phyloP scores from a whole-genome alignment of 2,797 vertebrate species.

The Linurgus olivaceus region DNA sequence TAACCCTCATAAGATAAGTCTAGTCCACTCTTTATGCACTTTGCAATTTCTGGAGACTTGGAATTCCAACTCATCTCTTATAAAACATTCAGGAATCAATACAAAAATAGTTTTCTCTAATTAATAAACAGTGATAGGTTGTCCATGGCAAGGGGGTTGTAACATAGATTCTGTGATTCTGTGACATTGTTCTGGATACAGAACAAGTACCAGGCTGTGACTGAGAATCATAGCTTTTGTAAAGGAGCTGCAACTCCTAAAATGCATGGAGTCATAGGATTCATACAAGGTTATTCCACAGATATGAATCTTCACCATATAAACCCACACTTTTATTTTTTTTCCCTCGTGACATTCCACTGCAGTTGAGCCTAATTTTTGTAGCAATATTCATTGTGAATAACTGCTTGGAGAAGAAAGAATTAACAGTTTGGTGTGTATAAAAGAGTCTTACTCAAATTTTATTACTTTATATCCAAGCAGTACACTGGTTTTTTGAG shows the following conservation, averaged over 20 bases:
- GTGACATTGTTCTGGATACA: not conserved
- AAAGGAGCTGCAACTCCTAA: not conserved
- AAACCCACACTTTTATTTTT: not conserved
- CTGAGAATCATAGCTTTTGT: not conserved
- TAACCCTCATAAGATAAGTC: not conserved
- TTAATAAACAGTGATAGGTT: not conserved
- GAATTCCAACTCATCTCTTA: not conserved
- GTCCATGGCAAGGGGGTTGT: no score
- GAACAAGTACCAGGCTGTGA: not conserved
- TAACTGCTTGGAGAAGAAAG: not conserved
- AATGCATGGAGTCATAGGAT: not conserved
- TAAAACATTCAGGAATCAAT: not conserved
- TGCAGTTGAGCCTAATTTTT: not conserved
- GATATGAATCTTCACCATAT: not conserved
- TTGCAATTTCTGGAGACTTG: not conserved
- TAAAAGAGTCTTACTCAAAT: not conserved
- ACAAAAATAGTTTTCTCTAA: not conserved
- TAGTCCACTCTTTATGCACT: not conserved
- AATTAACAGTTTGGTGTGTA: not conserved
- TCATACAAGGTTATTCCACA: not conserved
- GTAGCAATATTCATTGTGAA: not conserved
- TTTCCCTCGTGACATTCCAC: not conserved
- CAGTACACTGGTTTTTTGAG: not conserved
- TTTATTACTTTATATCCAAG: not conserved
- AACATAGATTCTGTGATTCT: not conserved